phyloP scores from a whole-genome alignment of 2,888 invertebrate species.

The Onthophagus sagittarius region DNA sequence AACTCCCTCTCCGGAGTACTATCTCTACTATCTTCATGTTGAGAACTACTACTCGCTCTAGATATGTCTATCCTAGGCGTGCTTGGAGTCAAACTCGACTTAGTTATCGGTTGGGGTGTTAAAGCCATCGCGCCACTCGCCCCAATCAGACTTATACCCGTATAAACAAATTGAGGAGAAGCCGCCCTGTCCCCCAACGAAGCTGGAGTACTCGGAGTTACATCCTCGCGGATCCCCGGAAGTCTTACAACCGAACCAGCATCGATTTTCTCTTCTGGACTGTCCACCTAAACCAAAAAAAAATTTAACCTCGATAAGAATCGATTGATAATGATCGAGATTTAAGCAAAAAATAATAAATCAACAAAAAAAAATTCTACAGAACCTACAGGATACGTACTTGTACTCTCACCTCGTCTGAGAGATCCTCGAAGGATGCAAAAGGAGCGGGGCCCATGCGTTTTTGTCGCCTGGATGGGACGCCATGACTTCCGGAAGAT shows the following conservation, averaged over 20 bases:
- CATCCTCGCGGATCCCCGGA: constrained; percentile 56
- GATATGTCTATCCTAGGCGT: constrained; percentile 87
- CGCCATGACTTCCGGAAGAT: constrained; percentile 35
- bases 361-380: constrained; percentile 26
- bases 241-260: constrained; percentile 53
- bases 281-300: constrained; percentile 51
- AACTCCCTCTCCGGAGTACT: constrained; percentile 83
- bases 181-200: constrained; percentile 5
- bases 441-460: constrained; percentile 91
- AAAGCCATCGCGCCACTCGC: constrained; percentile 35
- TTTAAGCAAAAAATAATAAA: not conserved
- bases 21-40: constrained; percentile 77
- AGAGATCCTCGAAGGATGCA: constrained; percentile 89
- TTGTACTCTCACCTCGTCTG: constrained; percentile 70
- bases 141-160: constrained; percentile 44
- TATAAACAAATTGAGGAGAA: constrained; percentile 33
- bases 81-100: constrained; percentile 57
- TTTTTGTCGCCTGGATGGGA: constrained; percentile 54
- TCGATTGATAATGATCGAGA: too few species aligned
- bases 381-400: constrained; percentile 53
- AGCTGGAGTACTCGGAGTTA: constrained; percentile 40
- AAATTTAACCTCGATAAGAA: not conserved
- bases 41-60: constrained; percentile 82
- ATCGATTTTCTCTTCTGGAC: constrained; percentile 53
- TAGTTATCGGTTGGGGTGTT: constrained; percentile 33